phyloP scores from a whole-genome alignment of 2,113 vertebrate genomes.

The Centropus bengalensis region DNA sequence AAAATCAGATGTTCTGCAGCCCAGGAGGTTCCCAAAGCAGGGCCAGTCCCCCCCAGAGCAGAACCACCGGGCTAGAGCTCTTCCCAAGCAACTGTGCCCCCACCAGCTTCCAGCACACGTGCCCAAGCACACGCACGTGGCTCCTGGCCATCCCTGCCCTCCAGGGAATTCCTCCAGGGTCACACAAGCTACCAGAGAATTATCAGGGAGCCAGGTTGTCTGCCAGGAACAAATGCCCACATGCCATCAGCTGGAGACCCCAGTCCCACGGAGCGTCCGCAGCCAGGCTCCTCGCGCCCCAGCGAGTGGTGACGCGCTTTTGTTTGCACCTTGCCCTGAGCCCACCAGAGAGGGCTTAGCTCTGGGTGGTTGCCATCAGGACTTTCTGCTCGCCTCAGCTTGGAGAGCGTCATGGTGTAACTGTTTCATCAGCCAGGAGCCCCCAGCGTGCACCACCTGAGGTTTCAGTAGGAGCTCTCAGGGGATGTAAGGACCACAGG shows the following conservation, averaged over 20 bases:
- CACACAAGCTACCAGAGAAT: conserved; percentile 58
- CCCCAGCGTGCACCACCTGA: not conserved
- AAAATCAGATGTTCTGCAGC: not conserved
- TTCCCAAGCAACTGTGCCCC: not conserved
- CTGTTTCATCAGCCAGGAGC: conserved; percentile 47
- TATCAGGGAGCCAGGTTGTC: conserved; percentile 49
- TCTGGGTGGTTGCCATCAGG: not conserved
- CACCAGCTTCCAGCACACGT: not conserved
- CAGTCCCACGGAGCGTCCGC: not conserved
- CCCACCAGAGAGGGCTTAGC: not conserved
- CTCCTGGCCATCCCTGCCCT: not conserved
- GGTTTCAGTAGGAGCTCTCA: not conserved
- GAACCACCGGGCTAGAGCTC: not conserved
- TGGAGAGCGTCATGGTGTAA: not conserved
- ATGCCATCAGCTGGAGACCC: not conserved
- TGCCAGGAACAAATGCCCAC: conserved; percentile 40
- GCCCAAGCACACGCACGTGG: not conserved
- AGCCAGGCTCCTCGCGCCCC: not conserved
- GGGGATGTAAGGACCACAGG: not conserved
- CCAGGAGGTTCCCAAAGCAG: not conserved
- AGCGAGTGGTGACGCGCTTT: not conserved
- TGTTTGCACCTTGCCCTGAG: not conserved
- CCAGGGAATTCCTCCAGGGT: conserved; percentile 6
- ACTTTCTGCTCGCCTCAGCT: not conserved
- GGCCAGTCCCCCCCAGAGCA: not conserved